phyloP scores from a whole-genome alignment of 64 coral and sea anemone genomes.

The Montipora sp. region DNA sequence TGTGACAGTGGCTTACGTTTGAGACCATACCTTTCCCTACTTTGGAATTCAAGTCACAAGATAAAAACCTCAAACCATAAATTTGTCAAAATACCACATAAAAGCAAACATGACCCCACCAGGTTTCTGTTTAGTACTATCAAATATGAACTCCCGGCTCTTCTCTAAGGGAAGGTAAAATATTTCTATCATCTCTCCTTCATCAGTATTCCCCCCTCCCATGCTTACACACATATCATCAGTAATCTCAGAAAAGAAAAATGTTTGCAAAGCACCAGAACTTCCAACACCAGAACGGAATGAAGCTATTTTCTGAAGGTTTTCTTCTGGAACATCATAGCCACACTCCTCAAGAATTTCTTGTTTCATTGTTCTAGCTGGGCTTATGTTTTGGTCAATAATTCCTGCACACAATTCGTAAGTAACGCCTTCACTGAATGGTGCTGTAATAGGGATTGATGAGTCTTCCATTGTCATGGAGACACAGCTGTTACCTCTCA shows the following conservation, averaged over 20 bases:
- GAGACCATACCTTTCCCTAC: too few species aligned
- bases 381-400: slow-evolving; percentile 87
- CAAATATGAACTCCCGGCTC: slow-evolving; percentile 85
- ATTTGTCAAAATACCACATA: slow-evolving; percentile 93
- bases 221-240: slow-evolving; percentile 76
- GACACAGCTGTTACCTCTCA: not conserved
- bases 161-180: slow-evolving; percentile 88
- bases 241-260: slow-evolving; percentile 92
- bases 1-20: too few species aligned
- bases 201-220: slow-evolving; percentile 83
- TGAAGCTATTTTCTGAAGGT: slow-evolving; percentile 72
- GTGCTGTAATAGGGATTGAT: slow-evolving; percentile 60
- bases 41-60: not conserved
- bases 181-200: slow-evolving; percentile 96
- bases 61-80: slow-evolving; percentile 43
- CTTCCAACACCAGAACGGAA: slow-evolving; percentile 83
- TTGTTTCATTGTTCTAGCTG: slow-evolving; percentile 76
- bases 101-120: slow-evolving; percentile 92
- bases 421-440: slow-evolving; percentile 65
- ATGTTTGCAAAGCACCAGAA: slow-evolving; percentile 61
- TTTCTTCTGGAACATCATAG: slow-evolving; percentile 88
- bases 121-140: slow-evolving; percentile 77
- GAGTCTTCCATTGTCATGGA: slow-evolving; percentile 71
- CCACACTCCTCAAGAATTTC: slow-evolving; percentile 97
- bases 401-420: slow-evolving; percentile 99